Base-by-base conservation (phyloP, 2,888 invertebrate genomes). In the Antheraea yamamai region DNA sequence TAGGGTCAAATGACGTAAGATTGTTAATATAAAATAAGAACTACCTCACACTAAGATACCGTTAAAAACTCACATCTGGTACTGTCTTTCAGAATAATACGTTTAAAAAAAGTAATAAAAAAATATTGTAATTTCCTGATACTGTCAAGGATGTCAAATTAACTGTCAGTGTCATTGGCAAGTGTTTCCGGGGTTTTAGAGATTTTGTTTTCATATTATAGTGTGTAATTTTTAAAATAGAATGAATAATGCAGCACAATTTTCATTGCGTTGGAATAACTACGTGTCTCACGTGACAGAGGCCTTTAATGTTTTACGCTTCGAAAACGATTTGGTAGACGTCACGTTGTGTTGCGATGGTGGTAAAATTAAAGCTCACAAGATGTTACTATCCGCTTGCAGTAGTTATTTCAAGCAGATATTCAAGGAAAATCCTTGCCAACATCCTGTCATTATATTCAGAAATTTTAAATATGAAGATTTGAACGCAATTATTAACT, bases 271-370 rank as follows among this genome's bases (percentile, higher is more conserved):
- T 81, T 98, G 98, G 98, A 98, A 97, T 90, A 97, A 98, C 92
- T 97, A 98, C 89, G 96, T 97, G 87, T 96, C 96, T 85, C 97
- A 97, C 90, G 96, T 98, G 85, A 97, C 97, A 79, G 97, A 96
- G 89, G 97, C 97, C 71, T 97, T 98, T 86, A 97, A 97, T 89
- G 96, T 96, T 79, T 95, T 98, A 79, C 96, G 96, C 75, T 95
- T 95, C 80, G 96, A 96, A 84, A 96, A 96, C 90, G 96, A 96
- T 92, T 96, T 98, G 79, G 97, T 97, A 75, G 98, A 98, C 95
- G 98, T 98, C 75, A 98, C 98, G 77, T 93, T 98, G 79, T 97
- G 97, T 89, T 98, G 97, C 87, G 98, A 98, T 89, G 98, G 98
- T 78, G 96, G 97, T 77, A 96, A 97, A 92, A 97, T 98, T 80